phyloP scores from a whole-genome alignment of 2,888 invertebrate species.

The Galerucella nymphaeae region DNA sequence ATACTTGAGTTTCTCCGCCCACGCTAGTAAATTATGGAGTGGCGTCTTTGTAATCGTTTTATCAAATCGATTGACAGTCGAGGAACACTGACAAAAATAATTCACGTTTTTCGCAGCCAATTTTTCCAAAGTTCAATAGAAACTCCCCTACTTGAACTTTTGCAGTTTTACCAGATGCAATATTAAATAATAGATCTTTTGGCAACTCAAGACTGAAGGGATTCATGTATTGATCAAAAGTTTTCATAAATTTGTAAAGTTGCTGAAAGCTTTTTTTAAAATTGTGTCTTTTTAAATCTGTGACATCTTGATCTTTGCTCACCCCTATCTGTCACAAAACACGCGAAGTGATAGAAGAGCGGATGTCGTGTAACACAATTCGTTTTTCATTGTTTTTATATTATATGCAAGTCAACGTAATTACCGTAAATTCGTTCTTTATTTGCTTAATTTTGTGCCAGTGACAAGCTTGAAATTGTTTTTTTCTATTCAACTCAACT shows the following conservation, averaged over 20 bases:
- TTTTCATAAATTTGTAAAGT: slow-evolving; percentile 10
- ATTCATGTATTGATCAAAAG: slow-evolving; percentile 17
- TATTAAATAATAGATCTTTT: slow-evolving; percentile 20
- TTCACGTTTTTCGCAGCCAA: slow-evolving; percentile 17
- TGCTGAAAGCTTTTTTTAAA: slow-evolving; percentile 19
- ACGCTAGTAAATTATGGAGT: neutral
- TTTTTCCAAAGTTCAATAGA: slow-evolving; percentile 19
- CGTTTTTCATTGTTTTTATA: no score
- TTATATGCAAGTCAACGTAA: no score
- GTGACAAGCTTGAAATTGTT: no score
- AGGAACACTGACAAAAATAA: neutral
- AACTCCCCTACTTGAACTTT: slow-evolving; percentile 10
- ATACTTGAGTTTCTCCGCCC: neutral
- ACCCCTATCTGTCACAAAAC: neutral
- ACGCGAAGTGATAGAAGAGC: neutral
- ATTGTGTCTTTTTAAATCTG: slow-evolving; percentile 13
- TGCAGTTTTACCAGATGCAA: slow-evolving; percentile 21
- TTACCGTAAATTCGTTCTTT: no score
- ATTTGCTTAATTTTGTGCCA: no score
- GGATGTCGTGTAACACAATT: neutral
- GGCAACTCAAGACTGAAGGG: slow-evolving; percentile 6
- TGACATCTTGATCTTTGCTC: neutral
- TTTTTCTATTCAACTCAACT: no score
- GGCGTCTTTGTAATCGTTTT: neutral
- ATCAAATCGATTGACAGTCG: neutral